Conservation (phyloP, 2,797 vertebrate genomes). For the Rhinatrema bivittatum region DNA sequence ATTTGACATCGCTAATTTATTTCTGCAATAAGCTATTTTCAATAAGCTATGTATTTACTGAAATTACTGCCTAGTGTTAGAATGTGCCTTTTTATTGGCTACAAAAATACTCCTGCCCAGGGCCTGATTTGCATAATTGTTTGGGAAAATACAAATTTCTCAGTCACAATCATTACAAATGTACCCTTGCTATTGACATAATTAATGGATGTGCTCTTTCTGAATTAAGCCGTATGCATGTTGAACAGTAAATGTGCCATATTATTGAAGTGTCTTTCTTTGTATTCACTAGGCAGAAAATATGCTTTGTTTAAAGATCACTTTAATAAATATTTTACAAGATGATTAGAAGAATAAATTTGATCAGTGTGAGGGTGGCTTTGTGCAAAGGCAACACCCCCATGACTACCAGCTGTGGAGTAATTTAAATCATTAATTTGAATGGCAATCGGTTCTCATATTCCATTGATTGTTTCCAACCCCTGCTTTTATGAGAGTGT, state of each 20-base stretch:
- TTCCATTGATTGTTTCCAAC: neutral
- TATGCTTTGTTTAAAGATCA: slow-evolving; percentile 16
- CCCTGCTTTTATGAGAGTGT: neutral
- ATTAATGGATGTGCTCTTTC: slow-evolving; percentile 15
- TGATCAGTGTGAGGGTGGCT: slow-evolving; percentile 1
- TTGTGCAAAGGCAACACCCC: slow-evolving; percentile 11
- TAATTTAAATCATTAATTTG: neutral
- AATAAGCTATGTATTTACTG: too few species aligned
- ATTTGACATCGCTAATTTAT: too few species aligned
- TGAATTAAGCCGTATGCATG: slow-evolving; percentile 18
- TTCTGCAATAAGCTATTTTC: too few species aligned
- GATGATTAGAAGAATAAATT: slow-evolving; percentile 34
- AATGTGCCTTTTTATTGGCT: neutral
- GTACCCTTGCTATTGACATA: slow-evolving; percentile 1
- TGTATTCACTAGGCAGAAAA: slow-evolving; percentile 20
- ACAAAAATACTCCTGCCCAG: neutral
- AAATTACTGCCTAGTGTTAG: too few species aligned
- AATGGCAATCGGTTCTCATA: slow-evolving; percentile 9
- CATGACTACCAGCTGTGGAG: neutral
- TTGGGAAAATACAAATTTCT: slow-evolving; percentile 14
- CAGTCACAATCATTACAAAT: slow-evolving; percentile 11
- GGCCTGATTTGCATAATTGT: neutral
- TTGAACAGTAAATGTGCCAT: slow-evolving; percentile 15
- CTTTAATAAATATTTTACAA: slow-evolving; percentile 21
- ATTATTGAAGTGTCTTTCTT: slow-evolving; percentile 22